These are phyloP conservation scores for Catocala fraxini DNA, from an alignment of 2,888 invertebrate genomes.

Conservation along the genomic window DNA sequence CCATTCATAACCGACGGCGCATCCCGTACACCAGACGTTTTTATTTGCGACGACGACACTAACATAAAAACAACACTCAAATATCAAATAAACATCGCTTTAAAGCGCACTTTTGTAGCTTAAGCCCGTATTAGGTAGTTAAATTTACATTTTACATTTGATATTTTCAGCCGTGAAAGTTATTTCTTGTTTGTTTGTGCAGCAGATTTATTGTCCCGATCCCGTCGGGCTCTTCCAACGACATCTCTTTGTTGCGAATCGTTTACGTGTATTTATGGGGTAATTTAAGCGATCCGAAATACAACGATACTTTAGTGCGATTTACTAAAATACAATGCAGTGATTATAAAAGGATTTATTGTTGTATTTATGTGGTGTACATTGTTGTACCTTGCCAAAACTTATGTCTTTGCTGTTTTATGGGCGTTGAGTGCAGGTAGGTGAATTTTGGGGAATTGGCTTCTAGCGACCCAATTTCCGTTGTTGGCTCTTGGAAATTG, in stretches of 20 bases:
- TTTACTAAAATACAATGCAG: conserved; percentile 66
- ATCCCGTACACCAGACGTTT: conserved; percentile 77
- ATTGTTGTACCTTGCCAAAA: conserved; percentile 30
- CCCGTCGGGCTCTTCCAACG: conserved; percentile 62
- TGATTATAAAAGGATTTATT: conserved; percentile 61
- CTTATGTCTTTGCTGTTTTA: conserved; percentile 1
- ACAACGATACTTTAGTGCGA: conserved; percentile 71
- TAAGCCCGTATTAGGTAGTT: conserved; percentile 84
- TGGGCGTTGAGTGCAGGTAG: neutral
- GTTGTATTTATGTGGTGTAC: conserved; percentile 35
- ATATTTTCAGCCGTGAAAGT: conserved; percentile 84
- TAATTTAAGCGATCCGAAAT: conserved; percentile 76
- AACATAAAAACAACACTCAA: conserved; percentile 84
- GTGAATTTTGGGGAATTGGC: neutral
- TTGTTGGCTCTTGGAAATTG: too few relatives aligned
- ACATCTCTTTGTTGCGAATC: conserved; percentile 76
- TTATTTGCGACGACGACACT: conserved; percentile 79
- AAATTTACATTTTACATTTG: conserved; percentile 86
- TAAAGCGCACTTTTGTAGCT: conserved; percentile 76
- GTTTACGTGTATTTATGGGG: conserved; percentile 81
- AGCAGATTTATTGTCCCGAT: conserved; percentile 74
- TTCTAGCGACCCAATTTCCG: too few relatives aligned
- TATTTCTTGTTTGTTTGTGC: conserved; percentile 74
- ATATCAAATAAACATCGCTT: conserved; percentile 81
- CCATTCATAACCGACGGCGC: conserved; percentile 78